Evolutionary conservation across 2,888 invertebrate genomes (phyloP), one percentile per base, ranked within the genome.

Genomic region (Caenorhabditis afra): DNA sequence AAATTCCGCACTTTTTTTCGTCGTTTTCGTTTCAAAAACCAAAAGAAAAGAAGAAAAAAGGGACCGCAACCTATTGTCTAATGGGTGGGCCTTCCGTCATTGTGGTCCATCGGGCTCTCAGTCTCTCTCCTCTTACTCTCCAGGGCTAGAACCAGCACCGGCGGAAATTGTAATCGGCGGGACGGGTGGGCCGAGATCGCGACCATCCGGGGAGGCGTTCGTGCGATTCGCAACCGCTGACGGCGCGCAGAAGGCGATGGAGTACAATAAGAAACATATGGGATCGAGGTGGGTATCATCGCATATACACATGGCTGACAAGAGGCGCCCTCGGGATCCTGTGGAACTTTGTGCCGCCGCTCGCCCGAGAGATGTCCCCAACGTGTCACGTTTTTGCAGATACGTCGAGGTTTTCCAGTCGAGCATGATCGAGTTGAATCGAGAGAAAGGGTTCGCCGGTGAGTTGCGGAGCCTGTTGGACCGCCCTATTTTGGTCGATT

Each of bases 171-270:
- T 88, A 50, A 84, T 88, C 65, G 86, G 86, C 80, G 84, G 85
- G 81, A 85, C 86, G 86, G 83, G 81, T 65, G 83, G 82, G 86
- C 78, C 67, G 55, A 59, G 41, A 52, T 35, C 86, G 70, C 85
- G 87, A 76, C 85, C 87, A 65, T 86, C 86, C 67, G 88, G 88
- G 79, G 88, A 88, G 71, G 88, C 86, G 35, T 89, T 82, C 78
- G 85, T 87, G 29, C 81, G 83, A 70, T 87, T 88, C 61, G 77
- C 78, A 50, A 68, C 79, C 49, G 76, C 66, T 50, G 83, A 84
- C 14, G 83, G 86, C 35, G 86, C 87, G 29, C 77, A 80, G 45
- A 78, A 67, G 52, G 88, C 88, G 52, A 73, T 88, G 81, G 79
- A 85, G 67, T 85, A 81, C 65, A 89, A 89, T 81, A 85, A 86